A percentile compares a stretch with the other conserved stretches of the same genome.
These are phyloP conservation scores for Hybos culiciformis DNA, from an alignment of 2,888 invertebrate genomes.

Conservation along the genomic window DNA sequence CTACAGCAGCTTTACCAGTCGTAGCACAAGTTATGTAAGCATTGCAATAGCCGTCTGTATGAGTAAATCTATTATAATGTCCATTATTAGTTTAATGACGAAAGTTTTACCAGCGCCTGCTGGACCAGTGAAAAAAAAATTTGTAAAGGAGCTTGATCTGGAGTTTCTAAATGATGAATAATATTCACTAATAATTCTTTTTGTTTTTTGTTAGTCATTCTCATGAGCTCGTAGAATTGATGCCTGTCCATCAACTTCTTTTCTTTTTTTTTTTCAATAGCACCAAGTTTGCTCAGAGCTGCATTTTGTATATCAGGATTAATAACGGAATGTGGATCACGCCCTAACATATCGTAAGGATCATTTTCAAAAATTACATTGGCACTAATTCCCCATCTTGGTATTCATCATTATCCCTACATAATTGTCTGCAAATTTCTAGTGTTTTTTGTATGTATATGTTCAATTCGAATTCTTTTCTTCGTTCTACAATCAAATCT, in stretches of 20 bases:
- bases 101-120: too few relatives aligned
- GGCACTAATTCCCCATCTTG: conserved; percentile 10
- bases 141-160: too few relatives aligned
- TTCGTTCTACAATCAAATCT: conserved; percentile 11
- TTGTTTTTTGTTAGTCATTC: too few relatives aligned
- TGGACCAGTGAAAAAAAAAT: too few relatives aligned
- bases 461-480: conserved; percentile 16
- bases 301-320: conserved; percentile 17
- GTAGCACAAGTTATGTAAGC: conserved; percentile 28
- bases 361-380: conserved; percentile 12
- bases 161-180: too few relatives aligned
- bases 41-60: conserved; percentile 26
- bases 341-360: conserved; percentile 15
- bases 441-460: conserved; percentile 22
- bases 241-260: conserved; percentile 16
- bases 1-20: conserved; percentile 28
- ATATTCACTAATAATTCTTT: too few relatives aligned
- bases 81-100: conserved; percentile 30
- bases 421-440: conserved; percentile 18
- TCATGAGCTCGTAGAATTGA: conserved; percentile 16
- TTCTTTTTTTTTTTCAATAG: conserved; percentile 18
- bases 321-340: conserved; percentile 15
- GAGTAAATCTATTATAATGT: conserved; percentile 29
- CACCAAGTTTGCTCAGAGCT: conserved; percentile 16
- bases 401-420: too few relatives aligned